Conservation (phyloP, 2,113 vertebrate species). For the Phocoena phocoena region DNA sequence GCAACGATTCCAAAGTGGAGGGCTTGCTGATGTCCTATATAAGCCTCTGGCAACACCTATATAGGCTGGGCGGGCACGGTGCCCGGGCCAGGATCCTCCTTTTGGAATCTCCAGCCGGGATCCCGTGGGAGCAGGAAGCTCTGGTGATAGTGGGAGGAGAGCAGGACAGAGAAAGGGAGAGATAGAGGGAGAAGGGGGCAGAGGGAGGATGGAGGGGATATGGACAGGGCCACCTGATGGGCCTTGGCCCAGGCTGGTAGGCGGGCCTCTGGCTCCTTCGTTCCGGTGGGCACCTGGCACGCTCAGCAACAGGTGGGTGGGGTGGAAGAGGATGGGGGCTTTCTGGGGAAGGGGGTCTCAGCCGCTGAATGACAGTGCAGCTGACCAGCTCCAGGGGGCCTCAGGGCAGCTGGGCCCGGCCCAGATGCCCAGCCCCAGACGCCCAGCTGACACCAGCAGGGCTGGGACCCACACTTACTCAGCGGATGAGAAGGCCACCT, state of each 20-base stretch:
- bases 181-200: conserved; percentile 65
- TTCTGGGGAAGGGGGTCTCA: conserved; percentile 57
- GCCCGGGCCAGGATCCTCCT: conserved; percentile 78
- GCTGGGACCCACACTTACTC: conserved; percentile 90
- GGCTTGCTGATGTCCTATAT: conserved; percentile 80
- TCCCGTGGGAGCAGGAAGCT: conserved; percentile 85
- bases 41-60: conserved; percentile 73
- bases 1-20: conserved; percentile 82
- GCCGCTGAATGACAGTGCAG: conserved; percentile 38
- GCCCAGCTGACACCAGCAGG: background rate
- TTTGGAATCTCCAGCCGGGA: conserved; percentile 81
- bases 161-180: conserved; percentile 80
- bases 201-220: conserved; percentile 73
- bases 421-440: background rate
- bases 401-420: background rate
- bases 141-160: conserved; percentile 76
- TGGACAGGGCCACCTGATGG: conserved; percentile 84
- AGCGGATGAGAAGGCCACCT: conserved; percentile 95
- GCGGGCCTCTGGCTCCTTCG: conserved; percentile 63
- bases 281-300: conserved; percentile 72
- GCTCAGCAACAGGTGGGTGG: conserved; percentile 47
- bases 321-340: conserved; percentile 1
- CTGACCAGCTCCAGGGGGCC: background rate
- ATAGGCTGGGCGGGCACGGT: conserved; percentile 76
- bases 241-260: conserved; percentile 74